Evolutionary conservation across 2,113 vertebrate species (phyloP).

Genomic region (Psilopsiagon aymara): DNA sequence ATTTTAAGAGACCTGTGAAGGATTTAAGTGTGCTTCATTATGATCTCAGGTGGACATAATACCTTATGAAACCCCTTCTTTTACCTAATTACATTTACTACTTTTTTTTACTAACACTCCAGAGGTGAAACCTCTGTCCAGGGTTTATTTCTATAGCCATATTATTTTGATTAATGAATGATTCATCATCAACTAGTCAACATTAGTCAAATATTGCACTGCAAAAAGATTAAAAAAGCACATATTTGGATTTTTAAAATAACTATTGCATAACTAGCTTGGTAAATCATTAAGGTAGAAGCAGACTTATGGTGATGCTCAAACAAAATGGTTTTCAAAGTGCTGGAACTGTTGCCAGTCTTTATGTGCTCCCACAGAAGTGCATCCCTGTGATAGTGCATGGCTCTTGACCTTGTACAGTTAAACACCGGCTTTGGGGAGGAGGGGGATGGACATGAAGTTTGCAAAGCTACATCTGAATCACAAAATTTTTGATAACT

Average conservation of each 20-base stretch:
- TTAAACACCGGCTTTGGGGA: rapidly evolving
- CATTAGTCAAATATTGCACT: neutral
- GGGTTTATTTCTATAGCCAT: neutral
- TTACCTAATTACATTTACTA: neutral
- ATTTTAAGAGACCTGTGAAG: neutral
- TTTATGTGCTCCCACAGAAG: neutral
- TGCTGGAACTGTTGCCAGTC: neutral
- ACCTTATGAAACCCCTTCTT: neutral
- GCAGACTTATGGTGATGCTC: neutral
- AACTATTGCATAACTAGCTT: neutral
- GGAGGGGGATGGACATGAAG: rapidly evolving
- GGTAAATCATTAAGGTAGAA: neutral
- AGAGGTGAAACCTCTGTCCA: neutral
- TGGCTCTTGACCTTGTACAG: neutral
- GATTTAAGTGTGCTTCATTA: neutral
- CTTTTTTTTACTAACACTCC: neutral
- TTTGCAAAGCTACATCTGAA: neutral
- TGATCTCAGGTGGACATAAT: neutral
- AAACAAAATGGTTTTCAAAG: neutral
- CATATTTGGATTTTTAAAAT: neutral
- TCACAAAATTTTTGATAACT: neutral
- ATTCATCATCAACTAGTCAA: neutral
- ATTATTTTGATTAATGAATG: neutral
- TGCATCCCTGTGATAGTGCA: rapidly evolving
- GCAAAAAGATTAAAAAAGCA: neutral